Evolutionary conservation across 2,113 vertebrate genomes (phyloP).

Genomic region (Siniperca chuatsi): DNA sequence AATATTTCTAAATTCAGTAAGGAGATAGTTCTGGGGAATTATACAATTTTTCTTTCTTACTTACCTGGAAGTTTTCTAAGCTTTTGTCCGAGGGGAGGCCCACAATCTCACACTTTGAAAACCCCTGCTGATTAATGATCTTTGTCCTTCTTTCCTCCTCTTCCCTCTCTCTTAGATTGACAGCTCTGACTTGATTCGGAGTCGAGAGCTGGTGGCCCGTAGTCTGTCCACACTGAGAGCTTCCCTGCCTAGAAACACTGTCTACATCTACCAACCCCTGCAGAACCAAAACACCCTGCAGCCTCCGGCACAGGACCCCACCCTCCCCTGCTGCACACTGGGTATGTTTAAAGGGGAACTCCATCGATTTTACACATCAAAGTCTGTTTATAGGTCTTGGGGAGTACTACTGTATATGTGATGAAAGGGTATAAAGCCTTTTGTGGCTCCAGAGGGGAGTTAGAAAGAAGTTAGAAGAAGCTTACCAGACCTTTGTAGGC

Average conservation of each 20-base stretch:
- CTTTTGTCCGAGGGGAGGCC: too few relatives aligned
- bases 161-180: constrained; percentile 84
- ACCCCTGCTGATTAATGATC: not conserved
- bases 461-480: too few relatives aligned
- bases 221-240: constrained; percentile 90
- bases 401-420: too few relatives aligned
- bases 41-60: too few relatives aligned
- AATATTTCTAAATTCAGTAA: too few relatives aligned
- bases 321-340: constrained; percentile 13
- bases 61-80: too few relatives aligned
- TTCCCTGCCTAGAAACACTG: constrained; percentile 93
- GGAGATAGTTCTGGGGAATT: too few relatives aligned
- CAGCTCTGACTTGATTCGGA: constrained; percentile 93
- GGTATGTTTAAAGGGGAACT: constrained; percentile 37
- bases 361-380: not conserved
- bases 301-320: constrained; percentile 78
- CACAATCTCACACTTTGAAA: too few relatives aligned
- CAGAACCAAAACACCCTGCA: constrained; percentile 77
- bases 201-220: constrained; percentile 93
- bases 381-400: not conserved
- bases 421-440: not conserved
- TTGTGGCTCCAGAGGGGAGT: not conserved
- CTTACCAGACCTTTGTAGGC: too few relatives aligned
- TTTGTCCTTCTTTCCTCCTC: not conserved
- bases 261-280: constrained; percentile 97